Conservation (phyloP, 2,113 vertebrate genomes). For the Cairina moschata region DNA sequence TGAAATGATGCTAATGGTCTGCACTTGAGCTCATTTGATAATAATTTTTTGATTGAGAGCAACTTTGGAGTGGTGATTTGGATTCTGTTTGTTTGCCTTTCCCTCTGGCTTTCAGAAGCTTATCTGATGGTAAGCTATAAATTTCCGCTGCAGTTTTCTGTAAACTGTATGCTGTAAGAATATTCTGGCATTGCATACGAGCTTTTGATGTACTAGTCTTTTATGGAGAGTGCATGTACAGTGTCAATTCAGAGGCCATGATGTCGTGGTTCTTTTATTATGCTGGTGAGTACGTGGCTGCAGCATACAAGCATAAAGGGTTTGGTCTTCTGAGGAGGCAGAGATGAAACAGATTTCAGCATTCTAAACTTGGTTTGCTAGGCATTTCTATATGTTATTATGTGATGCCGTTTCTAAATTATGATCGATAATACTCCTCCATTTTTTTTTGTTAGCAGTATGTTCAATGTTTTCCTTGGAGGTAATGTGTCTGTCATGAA, state of each 20-base stretch:
- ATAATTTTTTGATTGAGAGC: neutral
- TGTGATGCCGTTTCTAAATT: neutral
- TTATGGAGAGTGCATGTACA: neutral
- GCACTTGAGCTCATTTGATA: neutral
- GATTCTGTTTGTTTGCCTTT: neutral
- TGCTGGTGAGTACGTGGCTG: neutral
- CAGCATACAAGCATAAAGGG: neutral
- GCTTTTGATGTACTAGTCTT: neutral
- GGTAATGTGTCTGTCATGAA: neutral
- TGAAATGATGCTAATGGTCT: neutral
- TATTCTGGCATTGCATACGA: neutral
- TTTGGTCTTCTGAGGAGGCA: neutral
- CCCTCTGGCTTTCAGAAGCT: neutral
- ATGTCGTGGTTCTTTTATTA: neutral
- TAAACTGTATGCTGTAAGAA: neutral
- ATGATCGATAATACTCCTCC: neutral
- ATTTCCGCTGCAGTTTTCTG: neutral
- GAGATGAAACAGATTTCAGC: neutral
- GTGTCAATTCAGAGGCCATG: neutral
- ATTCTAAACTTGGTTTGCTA: neutral
- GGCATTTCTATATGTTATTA: neutral
- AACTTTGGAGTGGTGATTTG: neutral
- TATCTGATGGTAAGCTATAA: neutral
- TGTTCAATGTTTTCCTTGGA: neutral
- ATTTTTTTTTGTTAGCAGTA: neutral